Evolutionary conservation across 1,140 invertebrate genomes (phyloP).

Genomic region (Chrysopa pallens): DNA sequence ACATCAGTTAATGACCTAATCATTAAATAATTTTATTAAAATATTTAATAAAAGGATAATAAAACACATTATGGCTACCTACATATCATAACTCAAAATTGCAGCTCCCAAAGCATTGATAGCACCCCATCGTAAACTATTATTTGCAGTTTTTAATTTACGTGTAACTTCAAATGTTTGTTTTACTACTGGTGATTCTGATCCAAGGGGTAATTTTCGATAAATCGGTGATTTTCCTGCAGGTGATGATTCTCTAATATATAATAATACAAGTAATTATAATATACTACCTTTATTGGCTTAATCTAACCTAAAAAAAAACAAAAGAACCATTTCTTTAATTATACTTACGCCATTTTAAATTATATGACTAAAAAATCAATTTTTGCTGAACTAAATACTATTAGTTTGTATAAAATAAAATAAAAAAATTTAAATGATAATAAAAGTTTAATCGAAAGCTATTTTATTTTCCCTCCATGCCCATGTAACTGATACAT

Average conservation of each 20-base stretch:
- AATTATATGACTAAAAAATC: too few relatives aligned
- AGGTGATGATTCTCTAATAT: not conserved
- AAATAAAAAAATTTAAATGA: too few relatives aligned
- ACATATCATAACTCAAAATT: slow-evolving; percentile 18
- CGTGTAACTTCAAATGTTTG: not conserved
- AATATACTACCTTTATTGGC: not conserved
- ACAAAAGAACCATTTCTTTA: too few relatives aligned
- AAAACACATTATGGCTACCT: too few relatives aligned
- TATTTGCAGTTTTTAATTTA: not conserved
- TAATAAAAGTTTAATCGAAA: too few relatives aligned
- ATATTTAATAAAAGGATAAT: not conserved
- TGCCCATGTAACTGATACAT: too few relatives aligned
- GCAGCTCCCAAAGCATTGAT: slow-evolving; percentile 13
- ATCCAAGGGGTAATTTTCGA: not conserved
- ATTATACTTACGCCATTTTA: too few relatives aligned
- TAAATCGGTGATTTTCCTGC: too few relatives aligned
- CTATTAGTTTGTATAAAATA: too few relatives aligned
- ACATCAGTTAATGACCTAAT: slow-evolving; percentile 12
- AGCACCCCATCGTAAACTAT: slow-evolving; percentile 12
- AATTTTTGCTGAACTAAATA: too few relatives aligned
- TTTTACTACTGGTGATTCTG: not conserved
- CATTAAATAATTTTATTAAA: not conserved
- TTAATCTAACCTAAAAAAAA: too few relatives aligned
- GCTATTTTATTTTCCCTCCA: too few relatives aligned
- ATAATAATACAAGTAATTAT: not conserved